Evolutionary conservation across 2,797 vertebrate species (phyloP).

Genomic region (Anniella stebbinsi): DNA sequence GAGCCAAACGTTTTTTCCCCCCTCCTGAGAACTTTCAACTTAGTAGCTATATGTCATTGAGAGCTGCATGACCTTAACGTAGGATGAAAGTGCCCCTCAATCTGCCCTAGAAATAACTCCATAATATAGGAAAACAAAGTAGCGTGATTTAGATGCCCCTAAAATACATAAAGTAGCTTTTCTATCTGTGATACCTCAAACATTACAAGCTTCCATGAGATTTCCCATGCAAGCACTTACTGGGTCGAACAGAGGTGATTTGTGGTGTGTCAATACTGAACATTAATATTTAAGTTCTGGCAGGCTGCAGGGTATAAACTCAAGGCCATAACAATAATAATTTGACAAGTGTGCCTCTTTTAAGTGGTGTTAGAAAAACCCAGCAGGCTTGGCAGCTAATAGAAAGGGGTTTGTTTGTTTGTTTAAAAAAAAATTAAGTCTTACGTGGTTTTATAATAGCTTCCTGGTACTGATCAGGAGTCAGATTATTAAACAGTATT

Average conservation of each 20-base stretch:
- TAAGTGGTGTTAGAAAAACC: not conserved
- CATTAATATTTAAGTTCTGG: conserved; percentile 42
- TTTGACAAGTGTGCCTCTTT: not conserved
- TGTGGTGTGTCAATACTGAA: conserved; percentile 12
- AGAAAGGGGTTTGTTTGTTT: not conserved
- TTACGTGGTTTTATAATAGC: not conserved
- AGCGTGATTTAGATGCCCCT: conserved; percentile 30
- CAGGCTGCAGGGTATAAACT: conserved; percentile 30
- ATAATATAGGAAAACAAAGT: conserved; percentile 19
- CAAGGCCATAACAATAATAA: conserved; percentile 36
- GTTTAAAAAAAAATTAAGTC: not conserved
- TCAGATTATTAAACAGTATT: conserved; percentile 21
- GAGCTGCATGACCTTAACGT: not conserved
- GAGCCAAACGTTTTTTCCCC: not conserved
- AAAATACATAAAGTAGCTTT: conserved; percentile 26
- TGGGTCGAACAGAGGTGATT: conserved; percentile 31
- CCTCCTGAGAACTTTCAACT: not conserved
- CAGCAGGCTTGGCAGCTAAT: conserved; percentile 21
- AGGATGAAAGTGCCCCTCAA: conserved; percentile 3
- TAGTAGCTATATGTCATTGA: not conserved
- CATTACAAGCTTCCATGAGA: conserved; percentile 29
- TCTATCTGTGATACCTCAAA: conserved; percentile 4
- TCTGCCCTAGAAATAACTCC: conserved; percentile 14
- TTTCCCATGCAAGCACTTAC: conserved; percentile 36
- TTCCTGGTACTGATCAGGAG: not conserved